Percentiles rank a stretch among this genome's conserved stretches.
Conservation (phyloP, 2,797 vertebrate genomes). For the Adrianichthys oophorus region DNA sequence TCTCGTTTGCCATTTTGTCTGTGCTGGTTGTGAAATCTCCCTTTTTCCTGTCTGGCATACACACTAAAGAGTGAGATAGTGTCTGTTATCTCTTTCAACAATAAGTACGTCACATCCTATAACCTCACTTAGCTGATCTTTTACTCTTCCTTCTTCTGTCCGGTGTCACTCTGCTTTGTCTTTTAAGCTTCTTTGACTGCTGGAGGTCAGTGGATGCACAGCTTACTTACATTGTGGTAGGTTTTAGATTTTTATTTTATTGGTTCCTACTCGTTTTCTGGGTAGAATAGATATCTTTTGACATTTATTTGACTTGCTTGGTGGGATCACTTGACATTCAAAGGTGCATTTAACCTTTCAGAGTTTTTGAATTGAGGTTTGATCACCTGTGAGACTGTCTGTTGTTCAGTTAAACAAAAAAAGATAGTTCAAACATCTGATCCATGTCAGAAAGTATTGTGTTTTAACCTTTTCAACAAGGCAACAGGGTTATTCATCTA, state of each 20-base stretch:
- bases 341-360: background rate
- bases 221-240: slow-evolving; percentile 33
- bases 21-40: no score
- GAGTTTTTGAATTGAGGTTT: background rate
- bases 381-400: slow-evolving; percentile 1
- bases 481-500: slow-evolving; percentile 49
- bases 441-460: slow-evolving; percentile 4
- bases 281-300: slow-evolving; percentile 5
- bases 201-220: background rate
- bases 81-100: slow-evolving; percentile 4
- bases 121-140: slow-evolving; percentile 22
- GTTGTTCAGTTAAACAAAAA: slow-evolving; percentile 8
- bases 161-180: slow-evolving; percentile 1
- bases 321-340: slow-evolving; percentile 9
- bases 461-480: slow-evolving; percentile 33
- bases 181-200: background rate
- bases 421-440: slow-evolving; percentile 10
- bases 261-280: background rate
- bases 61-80: background rate
- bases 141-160: slow-evolving; percentile 14
- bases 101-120: slow-evolving; percentile 9
- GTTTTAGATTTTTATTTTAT: slow-evolving; percentile 8
- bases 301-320: slow-evolving; percentile 10
- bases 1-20: no score
- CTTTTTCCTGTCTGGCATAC: background rate